Percentiles rank a stretch among this genome's conserved stretches.
These are phyloP conservation scores for Dorcus parallelipipedus DNA, from an alignment of 2,888 invertebrate species.

Conservation along the genomic window DNA sequence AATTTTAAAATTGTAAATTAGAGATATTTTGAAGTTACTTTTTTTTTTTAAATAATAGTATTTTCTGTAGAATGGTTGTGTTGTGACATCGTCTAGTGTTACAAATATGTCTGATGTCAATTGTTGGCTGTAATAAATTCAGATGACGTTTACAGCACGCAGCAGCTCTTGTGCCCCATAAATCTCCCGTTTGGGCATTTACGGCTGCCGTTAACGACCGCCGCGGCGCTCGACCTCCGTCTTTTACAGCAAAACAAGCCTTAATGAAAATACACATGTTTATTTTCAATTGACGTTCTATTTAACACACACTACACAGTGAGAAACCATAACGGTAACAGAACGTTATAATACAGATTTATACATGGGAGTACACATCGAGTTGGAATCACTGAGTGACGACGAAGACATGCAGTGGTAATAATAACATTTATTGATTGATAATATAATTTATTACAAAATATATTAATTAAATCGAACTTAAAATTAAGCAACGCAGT, in stretches of 20 bases:
- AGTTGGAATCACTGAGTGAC: neutral
- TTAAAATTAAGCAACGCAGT: conserved; percentile 4
- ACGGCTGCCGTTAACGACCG: neutral
- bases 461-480: neutral
- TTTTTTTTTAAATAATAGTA: too few species aligned
- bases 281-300: conserved; percentile 5
- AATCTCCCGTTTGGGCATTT: too few species aligned
- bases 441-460: conserved; percentile 3
- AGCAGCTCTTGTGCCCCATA: too few species aligned
- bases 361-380: neutral
- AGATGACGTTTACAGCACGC: too few species aligned
- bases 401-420: neutral
- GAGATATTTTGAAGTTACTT: too few species aligned
- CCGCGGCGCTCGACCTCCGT: neutral
- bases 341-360: neutral
- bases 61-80: too few species aligned
- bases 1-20: too few species aligned
- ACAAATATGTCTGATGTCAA: too few species aligned
- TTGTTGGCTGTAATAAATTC: too few species aligned
- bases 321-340: neutral
- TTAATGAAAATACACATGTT: conserved; percentile 8
- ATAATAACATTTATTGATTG: neutral
- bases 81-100: too few species aligned
- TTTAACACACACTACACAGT: conserved; percentile 2
- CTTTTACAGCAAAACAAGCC: neutral